Conservation (phyloP, 2,113 vertebrate genomes). For the Aramus guarauna region DNA sequence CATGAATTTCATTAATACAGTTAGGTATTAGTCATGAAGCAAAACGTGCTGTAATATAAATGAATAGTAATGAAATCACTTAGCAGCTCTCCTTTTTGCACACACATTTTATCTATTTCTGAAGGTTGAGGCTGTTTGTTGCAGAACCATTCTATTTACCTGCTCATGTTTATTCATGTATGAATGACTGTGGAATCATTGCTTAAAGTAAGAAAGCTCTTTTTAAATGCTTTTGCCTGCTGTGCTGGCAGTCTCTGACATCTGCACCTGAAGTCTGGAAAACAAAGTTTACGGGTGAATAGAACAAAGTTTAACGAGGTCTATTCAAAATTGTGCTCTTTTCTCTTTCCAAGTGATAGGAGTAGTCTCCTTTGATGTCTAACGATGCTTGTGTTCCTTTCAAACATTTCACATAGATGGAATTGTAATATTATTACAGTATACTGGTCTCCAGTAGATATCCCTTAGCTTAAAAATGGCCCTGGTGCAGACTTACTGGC, state of each 20-base stretch:
- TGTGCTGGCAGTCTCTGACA: neutral
- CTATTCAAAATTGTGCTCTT: neutral
- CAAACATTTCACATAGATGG: neutral
- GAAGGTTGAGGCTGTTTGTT: neutral
- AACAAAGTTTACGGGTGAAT: neutral
- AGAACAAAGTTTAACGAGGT: neutral
- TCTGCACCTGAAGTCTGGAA: neutral
- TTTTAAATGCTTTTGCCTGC: neutral
- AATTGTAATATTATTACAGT: neutral
- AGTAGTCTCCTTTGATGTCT: neutral
- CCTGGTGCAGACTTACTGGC: neutral
- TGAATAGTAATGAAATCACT: neutral
- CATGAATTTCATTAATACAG: neutral
- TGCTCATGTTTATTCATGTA: neutral
- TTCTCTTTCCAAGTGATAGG: neutral
- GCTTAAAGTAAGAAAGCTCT: neutral
- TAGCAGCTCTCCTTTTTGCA: neutral
- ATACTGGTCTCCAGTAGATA: neutral
- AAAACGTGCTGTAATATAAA: neutral
- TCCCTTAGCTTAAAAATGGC: neutral
- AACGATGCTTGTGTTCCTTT: neutral
- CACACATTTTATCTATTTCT: neutral
- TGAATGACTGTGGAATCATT: neutral
- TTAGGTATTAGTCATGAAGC: neutral
- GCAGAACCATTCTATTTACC: neutral